phyloP scores from a whole-genome alignment of 2,888 invertebrate genomes.

The Acleris emargana region DNA sequence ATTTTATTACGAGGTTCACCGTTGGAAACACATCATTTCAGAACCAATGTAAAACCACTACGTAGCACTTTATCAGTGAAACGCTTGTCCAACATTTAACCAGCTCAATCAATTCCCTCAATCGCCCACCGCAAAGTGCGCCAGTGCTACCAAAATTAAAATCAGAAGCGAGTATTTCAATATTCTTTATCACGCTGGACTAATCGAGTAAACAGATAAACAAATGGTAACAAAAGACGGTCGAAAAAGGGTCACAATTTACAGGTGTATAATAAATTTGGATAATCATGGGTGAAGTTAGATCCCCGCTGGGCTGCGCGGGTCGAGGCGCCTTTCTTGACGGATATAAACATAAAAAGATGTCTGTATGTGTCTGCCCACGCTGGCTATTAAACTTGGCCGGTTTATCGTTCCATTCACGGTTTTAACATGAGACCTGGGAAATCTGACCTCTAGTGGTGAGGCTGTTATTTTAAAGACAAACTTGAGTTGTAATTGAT shows the following conservation, averaged over 20 bases:
- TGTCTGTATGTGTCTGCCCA: constrained; percentile 63
- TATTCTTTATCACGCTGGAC: constrained; percentile 13
- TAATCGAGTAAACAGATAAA: constrained; percentile 32
- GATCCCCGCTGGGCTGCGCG: constrained; percentile 68
- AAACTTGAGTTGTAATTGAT: constrained; percentile 22
- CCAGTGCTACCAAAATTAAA: constrained; percentile 14
- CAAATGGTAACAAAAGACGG: constrained; percentile 40
- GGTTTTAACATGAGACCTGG: constrained; percentile 63
- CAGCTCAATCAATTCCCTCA: constrained; percentile 14
- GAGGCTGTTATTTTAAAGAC: constrained; percentile 51
- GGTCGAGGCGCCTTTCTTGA: constrained; percentile 72
- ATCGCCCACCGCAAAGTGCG: constrained; percentile 8
- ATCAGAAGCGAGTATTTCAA: constrained; percentile 22
- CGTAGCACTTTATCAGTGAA: not conserved
- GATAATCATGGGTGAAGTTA: constrained; percentile 55
- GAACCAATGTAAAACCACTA: not conserved
- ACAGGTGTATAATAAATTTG: constrained; percentile 70
- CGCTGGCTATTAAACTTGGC: constrained; percentile 67
- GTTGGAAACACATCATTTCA: not conserved
- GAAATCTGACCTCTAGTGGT: constrained; percentile 60
- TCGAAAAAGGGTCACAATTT: constrained; percentile 54
- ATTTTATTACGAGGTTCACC: not conserved
- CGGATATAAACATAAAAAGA: constrained; percentile 66
- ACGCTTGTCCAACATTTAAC: not conserved
- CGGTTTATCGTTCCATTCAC: constrained; percentile 76